Percentiles rank a stretch among this genome's conserved stretches.
Evolutionary conservation across 2,113 vertebrate species (phyloP).

Genomic region (Megaceryle torquata): DNA sequence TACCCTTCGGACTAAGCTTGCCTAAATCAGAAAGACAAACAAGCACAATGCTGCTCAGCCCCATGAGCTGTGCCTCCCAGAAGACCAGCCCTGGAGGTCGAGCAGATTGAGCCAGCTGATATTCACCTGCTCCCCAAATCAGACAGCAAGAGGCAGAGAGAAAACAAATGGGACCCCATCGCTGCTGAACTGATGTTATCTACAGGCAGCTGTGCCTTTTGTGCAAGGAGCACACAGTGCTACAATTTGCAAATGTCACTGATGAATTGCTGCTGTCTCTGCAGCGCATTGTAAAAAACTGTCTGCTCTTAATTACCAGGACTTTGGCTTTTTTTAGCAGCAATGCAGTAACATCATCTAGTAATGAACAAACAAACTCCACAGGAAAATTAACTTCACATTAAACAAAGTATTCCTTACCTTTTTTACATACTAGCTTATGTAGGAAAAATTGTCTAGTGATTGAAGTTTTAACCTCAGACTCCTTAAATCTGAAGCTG

Average conservation of each 20-base stretch:
- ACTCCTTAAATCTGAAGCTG: background rate
- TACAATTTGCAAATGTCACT: slow-evolving; percentile 66
- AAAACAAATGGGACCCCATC: slow-evolving; percentile 48
- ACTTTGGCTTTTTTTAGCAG: background rate
- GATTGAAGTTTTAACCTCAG: background rate
- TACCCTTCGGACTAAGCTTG: background rate
- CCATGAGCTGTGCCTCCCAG: background rate
- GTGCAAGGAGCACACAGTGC: slow-evolving; percentile 37
- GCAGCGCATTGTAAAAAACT: background rate
- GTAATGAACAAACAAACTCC: background rate
- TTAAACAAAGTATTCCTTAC: slow-evolving; percentile 13
- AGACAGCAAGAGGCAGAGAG: slow-evolving; percentile 20
- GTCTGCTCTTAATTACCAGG: slow-evolving; percentile 47
- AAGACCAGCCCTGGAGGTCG: background rate
- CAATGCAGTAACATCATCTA: slow-evolving; percentile 14
- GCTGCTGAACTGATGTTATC: slow-evolving; percentile 63
- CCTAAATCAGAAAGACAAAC: slow-evolving; percentile 10
- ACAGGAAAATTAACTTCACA: slow-evolving; percentile 26
- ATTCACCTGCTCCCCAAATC: slow-evolving; percentile 57
- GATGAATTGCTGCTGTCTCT: slow-evolving; percentile 55
- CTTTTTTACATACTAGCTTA: background rate
- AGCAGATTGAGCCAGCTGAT: slow-evolving; percentile 58
- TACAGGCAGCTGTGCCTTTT: slow-evolving; percentile 67
- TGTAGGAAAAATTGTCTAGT: background rate
- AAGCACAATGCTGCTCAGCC: background rate